Evolutionary conservation across 2,888 invertebrate species (phyloP).

Genomic region (Mycalesis mineus): DNA sequence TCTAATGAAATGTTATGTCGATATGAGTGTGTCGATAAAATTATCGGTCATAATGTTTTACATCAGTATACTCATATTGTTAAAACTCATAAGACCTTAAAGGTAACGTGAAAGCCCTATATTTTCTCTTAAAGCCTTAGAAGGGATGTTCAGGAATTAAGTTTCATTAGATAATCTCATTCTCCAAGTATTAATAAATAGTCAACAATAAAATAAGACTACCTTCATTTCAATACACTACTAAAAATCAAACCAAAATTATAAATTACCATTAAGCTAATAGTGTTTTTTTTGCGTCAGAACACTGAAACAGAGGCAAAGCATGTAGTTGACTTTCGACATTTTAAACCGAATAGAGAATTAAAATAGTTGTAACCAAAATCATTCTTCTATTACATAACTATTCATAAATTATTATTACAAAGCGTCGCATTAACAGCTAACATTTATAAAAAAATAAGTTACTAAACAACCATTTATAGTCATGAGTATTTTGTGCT

Average conservation of each 20-base stretch:
- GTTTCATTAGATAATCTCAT: too few species aligned
- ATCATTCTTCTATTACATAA: conserved; percentile 21
- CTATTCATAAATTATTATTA: conserved; percentile 26
- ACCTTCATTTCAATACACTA: not conserved
- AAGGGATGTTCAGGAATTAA: too few species aligned
- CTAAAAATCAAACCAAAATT: conserved; percentile 1
- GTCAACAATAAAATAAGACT: not conserved
- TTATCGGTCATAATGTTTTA: too few species aligned
- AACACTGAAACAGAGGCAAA: conserved; percentile 7
- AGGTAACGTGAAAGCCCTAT: too few species aligned
- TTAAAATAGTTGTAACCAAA: conserved; percentile 8
- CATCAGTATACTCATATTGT: too few species aligned
- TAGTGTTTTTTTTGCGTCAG: not conserved
- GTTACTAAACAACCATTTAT: conserved; percentile 28
- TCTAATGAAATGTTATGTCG: too few species aligned
- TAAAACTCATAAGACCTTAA: too few species aligned
- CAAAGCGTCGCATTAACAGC: conserved; percentile 27
- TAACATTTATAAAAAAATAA: conserved; percentile 29
- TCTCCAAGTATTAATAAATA: too few species aligned
- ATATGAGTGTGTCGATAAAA: too few species aligned
- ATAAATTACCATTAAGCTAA: not conserved
- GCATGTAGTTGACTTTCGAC: conserved; percentile 6
- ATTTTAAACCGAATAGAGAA: not conserved
- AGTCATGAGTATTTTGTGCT: conserved; percentile 31
- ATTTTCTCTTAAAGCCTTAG: too few species aligned